Base-by-base conservation (phyloP, 2,113 vertebrate genomes). In the Sturnus vulgaris region DNA sequence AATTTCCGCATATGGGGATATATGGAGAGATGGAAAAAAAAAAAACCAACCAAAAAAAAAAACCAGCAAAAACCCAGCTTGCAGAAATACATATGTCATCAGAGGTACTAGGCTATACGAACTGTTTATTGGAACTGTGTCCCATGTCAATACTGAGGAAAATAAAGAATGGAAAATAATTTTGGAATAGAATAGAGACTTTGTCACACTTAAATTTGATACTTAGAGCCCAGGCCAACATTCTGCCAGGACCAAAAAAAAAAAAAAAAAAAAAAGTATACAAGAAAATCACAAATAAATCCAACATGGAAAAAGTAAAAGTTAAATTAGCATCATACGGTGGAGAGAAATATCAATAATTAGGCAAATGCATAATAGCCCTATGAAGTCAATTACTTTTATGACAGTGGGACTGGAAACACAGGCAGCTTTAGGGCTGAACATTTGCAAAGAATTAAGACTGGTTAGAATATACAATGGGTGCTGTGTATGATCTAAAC, bases 371-470 rank as follows among this genome's bases (percentile, higher is more conserved):
- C 60, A 93, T 82, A 94, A 94, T 91, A 90, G 65, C 63, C 68
- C 79, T 88, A 44, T 95, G 94, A 95, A 96, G 72, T 88, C 90
- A 94, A 92, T 93, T 94, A 94, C n/a, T 93, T 88, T 93, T 95
- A 86, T 84, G 79, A 95, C 60, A 95, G 79, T 24, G 63, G 79
- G 82, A 52, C 85, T 93, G 88, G 85, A 88, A 96, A 94, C 64
- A 83, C 35, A 84, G 65, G 60, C 82, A 71, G 44, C 56, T 73
- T 86, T 53, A 84, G 69, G 59, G 53, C 52, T 83, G 71, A 88
- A 95, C 85, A 96, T 96, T 90, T 96, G 95, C 70, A 96, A 96
- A 94, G 86, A 90, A 94, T 96, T 97, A 97, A 66, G 79, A 65
- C 60, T 83, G 68, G 77, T 79, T 93, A 81, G 47, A 90, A 90